Evolutionary conservation across 2,113 vertebrate genomes (phyloP), one percentile per base, ranked within the genome.

Genomic region (Microcebus jonahi): DNA sequence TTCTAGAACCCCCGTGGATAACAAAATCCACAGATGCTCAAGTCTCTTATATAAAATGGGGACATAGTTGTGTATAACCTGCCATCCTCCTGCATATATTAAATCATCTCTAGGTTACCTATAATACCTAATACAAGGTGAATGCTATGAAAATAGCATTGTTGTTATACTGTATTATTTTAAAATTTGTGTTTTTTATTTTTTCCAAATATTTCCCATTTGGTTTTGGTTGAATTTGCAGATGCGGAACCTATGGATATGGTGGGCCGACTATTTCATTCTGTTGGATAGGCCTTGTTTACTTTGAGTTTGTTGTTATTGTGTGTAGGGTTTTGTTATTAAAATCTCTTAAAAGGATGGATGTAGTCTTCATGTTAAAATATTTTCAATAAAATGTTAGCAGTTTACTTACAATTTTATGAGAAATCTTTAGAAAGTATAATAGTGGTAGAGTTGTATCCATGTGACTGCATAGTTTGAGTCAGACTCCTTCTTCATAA

Each of bases 371-470:
- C 42, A 70, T 27, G 5, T 95, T 27, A 17, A 6, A 67, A 70
- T 75, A 36, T 29, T 89, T 89, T 77, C 31, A 55, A 0, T 96
- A 87, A 86, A 91, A 77, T 70, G 55, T 73, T 86, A 90, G 34
- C 9, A 27, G 55, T 93, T 79, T 88, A 89, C 20, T 88, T 94
- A 94, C 61, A 92, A 85, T 90, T 50, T 97, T 95, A 34, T 75
- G 71, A 48, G 36, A 59, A n/a, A 12, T 34, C 48, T 85, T 96
- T 90, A 86, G 82, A 77, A 90, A 97, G 70, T 50, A 5, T 4
- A 70, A 23, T 15, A 11, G 94, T 95, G 84, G n/a, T 50, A 42
- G 85, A 36, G 31, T 50, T 0, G 23, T 77, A 29, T 84, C 88
- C 90, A n/a, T 55, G 94, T 80, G 93, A 71, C n/a, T 50, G 13